Evolutionary conservation across 2,113 vertebrate genomes (phyloP), one percentile per base, ranked within the genome.

Genomic region (Hypocryptadius cinnamomeus): DNA sequence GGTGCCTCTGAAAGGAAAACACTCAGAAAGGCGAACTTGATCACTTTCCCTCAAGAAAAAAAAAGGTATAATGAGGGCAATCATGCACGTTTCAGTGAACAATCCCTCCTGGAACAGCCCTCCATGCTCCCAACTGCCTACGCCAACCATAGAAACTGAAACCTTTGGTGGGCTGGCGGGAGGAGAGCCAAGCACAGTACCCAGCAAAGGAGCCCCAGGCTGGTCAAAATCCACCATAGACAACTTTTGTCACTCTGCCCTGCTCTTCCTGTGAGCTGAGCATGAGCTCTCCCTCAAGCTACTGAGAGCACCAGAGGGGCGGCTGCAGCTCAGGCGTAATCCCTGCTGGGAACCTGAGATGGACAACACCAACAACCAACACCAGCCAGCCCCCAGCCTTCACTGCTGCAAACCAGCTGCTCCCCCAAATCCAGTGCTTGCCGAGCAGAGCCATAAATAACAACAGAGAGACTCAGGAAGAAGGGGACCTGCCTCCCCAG

Each of bases 1-100:
- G 97, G 96, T 97, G 96, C 85, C 92, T 96, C 64, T 79, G 84
- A 92, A 96, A 96, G 76, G 79, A 96, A 95, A 96, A 90, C 70
- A 93, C 89, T 96, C 96, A 70, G 80, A 93, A 96, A 96, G 78
- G 72, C 69, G 0, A 96, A 90, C 77, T 96, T 90, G 65, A 94
- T 94, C 2, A 0, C 47, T 77, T 94, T 94, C 91, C 89, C 88
- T 86, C 84, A 64, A 82, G 57, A 28, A 18, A 81, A 64, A 35
- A 69, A 81, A 45, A n/a, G 27, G 33, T 39, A 82, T 64, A 80
- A 78, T 1, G 40, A 95, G 79, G 54, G 86, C 65, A 93, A 82
- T 92, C 63, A 21, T 35, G 70, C 69, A 90, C 30, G 7, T 82
- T 87, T 85, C 92, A 89, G 47, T 92, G 54, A 94, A 70, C 5